Base-by-base conservation (phyloP, 2,797 vertebrate species). In the Sebastolobus alascanus region DNA sequence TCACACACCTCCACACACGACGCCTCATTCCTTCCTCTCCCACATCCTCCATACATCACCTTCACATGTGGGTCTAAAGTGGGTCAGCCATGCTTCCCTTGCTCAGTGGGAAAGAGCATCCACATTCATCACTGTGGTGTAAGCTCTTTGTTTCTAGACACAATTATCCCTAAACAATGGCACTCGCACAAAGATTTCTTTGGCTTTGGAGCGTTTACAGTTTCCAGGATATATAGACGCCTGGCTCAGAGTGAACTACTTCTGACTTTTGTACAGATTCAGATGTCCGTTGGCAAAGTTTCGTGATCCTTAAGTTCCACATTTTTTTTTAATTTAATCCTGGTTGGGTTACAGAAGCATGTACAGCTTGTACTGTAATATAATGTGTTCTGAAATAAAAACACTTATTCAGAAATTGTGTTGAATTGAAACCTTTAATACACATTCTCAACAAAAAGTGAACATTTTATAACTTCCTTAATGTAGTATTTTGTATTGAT, bases 111-210 rank as follows among this genome's bases (percentile, higher is more conserved):
- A 92, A 75, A 84, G 67, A 90, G 82, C 83, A 80, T 79, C 85
- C 86, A 88, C 93, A 94, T 96, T 94, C 84, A 95, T 95, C 94
- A 94, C 69, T 73, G 82, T 89, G 86, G 89, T 90, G 81, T 79
- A 89, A 90, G 84, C 83, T 85, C 90, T 89, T 91, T 91, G 90
- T 94, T 93, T 90, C 87, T 37, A 85, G 84, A 91, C 82, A 85
- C 90, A 92, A 93, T 95, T 94, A 93, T 90, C 88, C 84, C 81
- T 79, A 90, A 93, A 94, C 93, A 94, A 93, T 87, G 92, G 86
- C 84, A 87, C 80, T 79, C 68, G 77, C 74, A 80, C 81, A 90
- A 91, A 90, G 67, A 91, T 85, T 79, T 75, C 58, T 81, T 3
- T n/a, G 63, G 80, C 22, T 81, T 83, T 60, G 50, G 20, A 52